A percentile compares a stretch with the other conserved stretches of the same genome.
These are phyloP conservation scores for Colaptes auratus DNA, from an alignment of 2,113 vertebrate genomes.

Conservation along the genomic window DNA sequence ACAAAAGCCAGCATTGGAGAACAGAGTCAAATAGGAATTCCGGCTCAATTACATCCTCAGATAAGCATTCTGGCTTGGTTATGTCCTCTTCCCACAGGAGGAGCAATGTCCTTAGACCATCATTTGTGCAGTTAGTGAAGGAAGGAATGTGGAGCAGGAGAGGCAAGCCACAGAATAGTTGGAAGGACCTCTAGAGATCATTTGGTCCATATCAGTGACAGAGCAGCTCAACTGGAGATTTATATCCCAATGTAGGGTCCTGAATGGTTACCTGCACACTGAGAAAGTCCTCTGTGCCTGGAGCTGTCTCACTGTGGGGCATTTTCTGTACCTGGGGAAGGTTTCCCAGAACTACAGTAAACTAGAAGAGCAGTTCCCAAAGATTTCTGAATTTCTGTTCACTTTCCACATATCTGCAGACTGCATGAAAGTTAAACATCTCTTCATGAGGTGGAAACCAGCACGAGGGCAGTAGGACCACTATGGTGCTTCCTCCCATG, in stretches of 20 bases:
- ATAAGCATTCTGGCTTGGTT: not conserved
- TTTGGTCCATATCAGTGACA: not conserved
- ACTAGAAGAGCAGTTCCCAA: not conserved
- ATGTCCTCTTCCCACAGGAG: not conserved
- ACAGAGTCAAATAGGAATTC: not conserved
- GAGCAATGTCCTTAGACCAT: not conserved
- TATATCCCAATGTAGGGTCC: not conserved
- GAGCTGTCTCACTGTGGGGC: not conserved
- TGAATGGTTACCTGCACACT: not conserved
- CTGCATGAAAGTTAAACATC: not conserved
- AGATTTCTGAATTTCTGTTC: not conserved
- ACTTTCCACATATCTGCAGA: not conserved
- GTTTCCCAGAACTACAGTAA: not conserved
- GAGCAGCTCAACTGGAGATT: not conserved
- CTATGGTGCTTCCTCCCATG: accelerated
- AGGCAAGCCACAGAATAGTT: not conserved
- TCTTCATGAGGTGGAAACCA: not conserved
- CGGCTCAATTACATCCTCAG: not conserved
- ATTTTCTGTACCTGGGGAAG: not conserved
- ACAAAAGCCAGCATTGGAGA: not conserved
- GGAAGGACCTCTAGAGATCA: not conserved
- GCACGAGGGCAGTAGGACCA: not conserved
- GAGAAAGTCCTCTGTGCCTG: not conserved
- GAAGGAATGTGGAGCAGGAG: not conserved
- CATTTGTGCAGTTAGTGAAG: not conserved